Conservation (phyloP, 2,888 invertebrate genomes). For the Xestobium rufovillosum region DNA sequence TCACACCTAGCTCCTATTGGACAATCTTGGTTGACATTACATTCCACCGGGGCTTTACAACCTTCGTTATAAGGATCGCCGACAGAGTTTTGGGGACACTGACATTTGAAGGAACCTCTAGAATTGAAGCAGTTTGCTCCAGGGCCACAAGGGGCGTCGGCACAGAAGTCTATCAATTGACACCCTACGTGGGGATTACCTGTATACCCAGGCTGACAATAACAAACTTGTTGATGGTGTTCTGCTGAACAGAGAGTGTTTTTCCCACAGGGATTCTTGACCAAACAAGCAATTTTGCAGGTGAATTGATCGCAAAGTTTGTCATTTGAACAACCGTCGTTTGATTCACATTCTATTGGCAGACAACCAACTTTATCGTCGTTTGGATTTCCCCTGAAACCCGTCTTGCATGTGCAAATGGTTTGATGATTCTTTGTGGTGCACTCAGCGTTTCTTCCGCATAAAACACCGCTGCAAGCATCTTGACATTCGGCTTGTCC, state of each 20-base stretch:
- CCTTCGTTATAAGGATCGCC: constrained; percentile 82
- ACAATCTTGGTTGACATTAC: constrained; percentile 70
- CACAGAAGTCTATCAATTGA: constrained; percentile 69
- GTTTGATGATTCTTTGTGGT: constrained; percentile 64
- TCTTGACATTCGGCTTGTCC: constrained; percentile 72
- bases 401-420: constrained; percentile 68
- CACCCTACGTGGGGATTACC: constrained; percentile 71
- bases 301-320: constrained; percentile 75
- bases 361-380: constrained; percentile 75
- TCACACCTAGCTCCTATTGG: constrained; percentile 72
- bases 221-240: constrained; percentile 68
- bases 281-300: constrained; percentile 81
- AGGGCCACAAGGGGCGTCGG: constrained; percentile 69
- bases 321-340: constrained; percentile 70
- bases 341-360: constrained; percentile 65
- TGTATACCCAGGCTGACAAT: constrained; percentile 82
- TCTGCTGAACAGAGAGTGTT: constrained; percentile 82
- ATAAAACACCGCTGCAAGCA: constrained; percentile 65
- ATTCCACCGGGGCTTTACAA: constrained; percentile 75
- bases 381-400: constrained; percentile 64
- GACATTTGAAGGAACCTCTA: constrained; percentile 71
- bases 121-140: constrained; percentile 75
- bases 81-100: constrained; percentile 69
- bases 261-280: constrained; percentile 74
- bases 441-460: constrained; percentile 80